Evolutionary conservation across 2,113 vertebrate genomes (phyloP), one percentile per base, ranked within the genome.

Genomic region (Ploceus nigricollis): DNA sequence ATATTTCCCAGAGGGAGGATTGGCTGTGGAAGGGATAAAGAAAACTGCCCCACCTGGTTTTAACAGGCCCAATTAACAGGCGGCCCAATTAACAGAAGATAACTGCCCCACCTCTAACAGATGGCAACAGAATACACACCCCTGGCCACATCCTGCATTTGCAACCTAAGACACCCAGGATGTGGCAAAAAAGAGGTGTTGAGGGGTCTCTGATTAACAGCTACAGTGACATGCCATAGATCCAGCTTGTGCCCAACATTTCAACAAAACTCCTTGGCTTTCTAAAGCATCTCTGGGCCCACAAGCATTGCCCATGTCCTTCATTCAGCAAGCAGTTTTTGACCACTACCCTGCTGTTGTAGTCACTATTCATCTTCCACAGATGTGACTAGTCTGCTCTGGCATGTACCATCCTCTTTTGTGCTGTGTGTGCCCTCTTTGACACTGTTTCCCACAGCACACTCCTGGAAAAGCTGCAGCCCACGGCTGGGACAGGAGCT

Each of bases 301-400:
- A 4, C 10, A 14, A 60, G 24, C 5, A 23, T 21, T 54, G 25
- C 24, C 48, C 28, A 20, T 30, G 14, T 35, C 10, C 51, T 71
- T 79, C 33, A 35, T 12, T 42, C 53, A 64, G 37, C 1, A 1
- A 78, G 61, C 14, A 51, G 13, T 10, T 78, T 77, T 58, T 84
- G n/a, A 57, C 33, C 13, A 15, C 33, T 54, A 33, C 24, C 24
- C 47, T 76, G 9, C 79, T 61, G 24, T 51, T 72, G 6, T 11
- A 56, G 13, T 28, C 22, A 30, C 13, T 72, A 3, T 24, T 48
- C n/a, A 42, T 10, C 23, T 86, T 27, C 16, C 42, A 53, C 18
- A 72, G 39, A 47, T 0, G 19, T 2, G 2, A 57, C 10, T 30
- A 24, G 31, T 44, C n/a, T 3, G 7, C 50, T 16, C 4, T 20